These are phyloP conservation scores for Epicauta chinensis DNA, from an alignment of 1,140 invertebrate species.

Conservation along the genomic window DNA sequence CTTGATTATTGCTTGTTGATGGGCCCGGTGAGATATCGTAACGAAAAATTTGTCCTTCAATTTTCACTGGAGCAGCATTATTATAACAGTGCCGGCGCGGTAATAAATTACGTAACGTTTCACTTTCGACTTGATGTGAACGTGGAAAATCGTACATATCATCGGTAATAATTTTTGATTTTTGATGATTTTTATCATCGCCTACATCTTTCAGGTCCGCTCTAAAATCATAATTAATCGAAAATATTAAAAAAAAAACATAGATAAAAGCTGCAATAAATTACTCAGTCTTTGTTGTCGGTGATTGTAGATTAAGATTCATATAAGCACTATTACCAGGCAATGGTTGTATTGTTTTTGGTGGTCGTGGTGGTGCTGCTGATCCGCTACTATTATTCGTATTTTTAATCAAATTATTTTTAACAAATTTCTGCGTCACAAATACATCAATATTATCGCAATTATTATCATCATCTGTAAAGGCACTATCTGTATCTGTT, in stretches of 20 bases:
- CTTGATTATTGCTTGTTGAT: constrained; percentile 26
- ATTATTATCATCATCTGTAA: constrained; percentile 54
- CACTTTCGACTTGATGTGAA: constrained; percentile 44
- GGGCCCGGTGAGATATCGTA: constrained; percentile 47
- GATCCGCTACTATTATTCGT: constrained; percentile 13
- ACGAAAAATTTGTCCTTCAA: constrained; percentile 52
- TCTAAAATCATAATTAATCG: not conserved
- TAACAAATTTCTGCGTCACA: constrained; percentile 48
- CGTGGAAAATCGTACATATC: constrained; percentile 69
- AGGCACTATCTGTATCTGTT: constrained; percentile 52
- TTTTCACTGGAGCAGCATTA: constrained; percentile 58
- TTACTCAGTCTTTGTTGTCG: constrained; percentile 25
- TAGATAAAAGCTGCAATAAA: not conserved
- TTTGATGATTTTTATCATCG: not conserved
- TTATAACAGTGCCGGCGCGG: constrained; percentile 56
- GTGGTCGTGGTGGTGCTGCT: constrained; percentile 66
- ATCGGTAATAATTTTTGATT: constrained; percentile 41
- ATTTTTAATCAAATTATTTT: constrained; percentile 41
- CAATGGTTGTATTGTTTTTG: constrained; percentile 59
- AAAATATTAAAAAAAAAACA: too few species aligned
- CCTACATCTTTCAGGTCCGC: not conserved
- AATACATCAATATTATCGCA: constrained; percentile 46
- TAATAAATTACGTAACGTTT: constrained; percentile 30
- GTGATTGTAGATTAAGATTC: constrained; percentile 39
- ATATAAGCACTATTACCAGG: constrained; percentile 47